Percentiles rank a stretch among this genome's conserved stretches.
Evolutionary conservation across 2,888 invertebrate genomes (phyloP).

Genomic region (Sarcophaga variegata): DNA sequence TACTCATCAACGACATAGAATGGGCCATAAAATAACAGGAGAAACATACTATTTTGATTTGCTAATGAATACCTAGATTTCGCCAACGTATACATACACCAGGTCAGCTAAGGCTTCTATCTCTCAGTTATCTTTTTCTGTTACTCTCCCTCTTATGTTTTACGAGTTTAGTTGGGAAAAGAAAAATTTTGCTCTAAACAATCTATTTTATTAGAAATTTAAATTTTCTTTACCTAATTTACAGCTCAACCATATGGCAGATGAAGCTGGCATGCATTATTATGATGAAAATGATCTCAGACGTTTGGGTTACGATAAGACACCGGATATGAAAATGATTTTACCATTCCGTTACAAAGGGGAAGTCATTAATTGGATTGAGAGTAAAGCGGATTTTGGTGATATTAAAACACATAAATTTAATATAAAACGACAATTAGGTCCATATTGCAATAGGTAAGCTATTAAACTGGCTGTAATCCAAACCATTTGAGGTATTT

Average conservation of each 20-base stretch:
- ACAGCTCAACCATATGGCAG: slow-evolving; percentile 78
- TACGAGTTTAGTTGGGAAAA: too few relatives aligned
- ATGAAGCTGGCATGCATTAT: slow-evolving; percentile 84
- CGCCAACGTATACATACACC: too few relatives aligned
- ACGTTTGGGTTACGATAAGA: slow-evolving; percentile 94
- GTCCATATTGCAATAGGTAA: slow-evolving; percentile 92
- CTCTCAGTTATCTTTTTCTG: too few relatives aligned
- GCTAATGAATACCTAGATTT: too few relatives aligned
- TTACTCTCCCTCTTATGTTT: too few relatives aligned
- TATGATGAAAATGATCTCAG: slow-evolving; percentile 91
- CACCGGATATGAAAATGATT: slow-evolving; percentile 95
- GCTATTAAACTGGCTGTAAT: neutral
- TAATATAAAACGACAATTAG: slow-evolving; percentile 92
- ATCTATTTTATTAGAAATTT: too few relatives aligned
- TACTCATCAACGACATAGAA: too few relatives aligned
- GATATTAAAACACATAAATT: slow-evolving; percentile 90
- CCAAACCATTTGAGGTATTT: too few relatives aligned
- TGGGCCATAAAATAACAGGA: too few relatives aligned
- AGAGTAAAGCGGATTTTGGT: slow-evolving; percentile 97
- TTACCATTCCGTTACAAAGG: slow-evolving; percentile 93
- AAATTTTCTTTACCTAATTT: slow-evolving; percentile 7
- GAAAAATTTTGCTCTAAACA: too few relatives aligned
- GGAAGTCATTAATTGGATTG: slow-evolving; percentile 95
- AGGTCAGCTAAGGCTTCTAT: too few relatives aligned
- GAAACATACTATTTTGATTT: too few relatives aligned